phyloP scores from a whole-genome alignment of 2,888 invertebrate genomes.

The Theodoxus fluviatilis region DNA sequence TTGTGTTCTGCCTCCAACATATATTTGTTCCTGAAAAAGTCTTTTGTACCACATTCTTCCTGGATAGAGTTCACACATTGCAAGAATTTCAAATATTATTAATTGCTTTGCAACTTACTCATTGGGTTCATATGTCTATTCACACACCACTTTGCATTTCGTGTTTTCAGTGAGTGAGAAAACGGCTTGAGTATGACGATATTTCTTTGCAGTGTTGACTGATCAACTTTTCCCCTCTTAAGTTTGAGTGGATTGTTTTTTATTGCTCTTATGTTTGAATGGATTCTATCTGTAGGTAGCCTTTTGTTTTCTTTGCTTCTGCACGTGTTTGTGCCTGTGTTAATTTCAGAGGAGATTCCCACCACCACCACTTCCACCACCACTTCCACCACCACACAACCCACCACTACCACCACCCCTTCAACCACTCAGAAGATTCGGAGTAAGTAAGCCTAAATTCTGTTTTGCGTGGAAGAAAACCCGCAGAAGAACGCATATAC shows the following conservation, averaged over 20 bases:
- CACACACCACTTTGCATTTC: no score
- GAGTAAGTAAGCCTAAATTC: neutral
- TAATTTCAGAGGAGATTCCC: constrained; percentile 4
- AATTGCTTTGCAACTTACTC: no score
- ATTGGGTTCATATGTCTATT: no score
- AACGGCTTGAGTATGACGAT: no score
- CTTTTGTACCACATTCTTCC: no score
- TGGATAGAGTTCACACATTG: no score
- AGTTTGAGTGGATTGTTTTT: constrained; percentile 1
- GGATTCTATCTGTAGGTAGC: neutral
- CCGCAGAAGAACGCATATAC: no score
- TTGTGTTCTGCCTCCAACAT: no score
- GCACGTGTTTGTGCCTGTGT: neutral
- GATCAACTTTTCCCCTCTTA: neutral
- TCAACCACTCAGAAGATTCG: neutral
- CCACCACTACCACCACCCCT: constrained; percentile 7
- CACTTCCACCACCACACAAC: constrained; percentile 23
- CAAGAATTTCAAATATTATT: no score
- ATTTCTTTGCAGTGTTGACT: neutral
- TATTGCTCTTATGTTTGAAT: neutral
- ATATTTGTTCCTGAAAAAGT: no score
- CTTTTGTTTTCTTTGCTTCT: constrained; percentile 10
- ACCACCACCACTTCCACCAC: constrained; percentile 26
- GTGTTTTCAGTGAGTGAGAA: no score
- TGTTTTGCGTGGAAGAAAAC: neutral